Conservation (phyloP, 2,888 invertebrate species). For the Pherbina coryleti region DNA sequence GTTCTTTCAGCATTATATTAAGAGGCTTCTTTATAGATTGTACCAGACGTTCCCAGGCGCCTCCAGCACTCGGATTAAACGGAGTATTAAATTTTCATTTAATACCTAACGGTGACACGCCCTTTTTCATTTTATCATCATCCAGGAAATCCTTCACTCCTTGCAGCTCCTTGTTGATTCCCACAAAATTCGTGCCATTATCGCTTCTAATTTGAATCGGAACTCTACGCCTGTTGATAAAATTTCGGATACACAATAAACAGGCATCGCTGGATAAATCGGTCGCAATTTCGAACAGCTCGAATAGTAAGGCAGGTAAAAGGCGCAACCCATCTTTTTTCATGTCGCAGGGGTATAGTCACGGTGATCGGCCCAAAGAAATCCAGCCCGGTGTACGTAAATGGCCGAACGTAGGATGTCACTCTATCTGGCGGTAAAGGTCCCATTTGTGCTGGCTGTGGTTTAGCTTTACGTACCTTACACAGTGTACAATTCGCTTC, state of each 20-base stretch:
- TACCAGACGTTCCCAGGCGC: no score
- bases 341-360: constrained; percentile 16
- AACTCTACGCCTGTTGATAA: constrained; percentile 2
- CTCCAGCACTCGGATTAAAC: no score
- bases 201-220: constrained; percentile 26
- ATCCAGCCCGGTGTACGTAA: constrained; percentile 46
- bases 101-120: no score
- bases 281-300: constrained; percentile 28
- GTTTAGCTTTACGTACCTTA: constrained; percentile 19
- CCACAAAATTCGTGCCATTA: constrained; percentile 29
- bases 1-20: no score
- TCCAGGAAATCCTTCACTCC: neutral
- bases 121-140: no score
- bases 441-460: constrained; percentile 45
- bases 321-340: constrained; percentile 38
- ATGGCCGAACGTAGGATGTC: constrained; percentile 39
- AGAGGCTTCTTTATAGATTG: no score
- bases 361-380: constrained; percentile 41
- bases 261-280: constrained; percentile 3
- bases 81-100: no score
- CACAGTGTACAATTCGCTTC: constrained; percentile 33
- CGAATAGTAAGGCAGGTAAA: constrained; percentile 28
- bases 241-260: constrained; percentile 23
- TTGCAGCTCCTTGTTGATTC: constrained; percentile 14
- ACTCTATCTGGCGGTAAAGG: constrained; percentile 30